These are phyloP conservation scores for Schizaphis graminum DNA, from an alignment of 2,888 invertebrate genomes.

Conservation along the genomic window DNA sequence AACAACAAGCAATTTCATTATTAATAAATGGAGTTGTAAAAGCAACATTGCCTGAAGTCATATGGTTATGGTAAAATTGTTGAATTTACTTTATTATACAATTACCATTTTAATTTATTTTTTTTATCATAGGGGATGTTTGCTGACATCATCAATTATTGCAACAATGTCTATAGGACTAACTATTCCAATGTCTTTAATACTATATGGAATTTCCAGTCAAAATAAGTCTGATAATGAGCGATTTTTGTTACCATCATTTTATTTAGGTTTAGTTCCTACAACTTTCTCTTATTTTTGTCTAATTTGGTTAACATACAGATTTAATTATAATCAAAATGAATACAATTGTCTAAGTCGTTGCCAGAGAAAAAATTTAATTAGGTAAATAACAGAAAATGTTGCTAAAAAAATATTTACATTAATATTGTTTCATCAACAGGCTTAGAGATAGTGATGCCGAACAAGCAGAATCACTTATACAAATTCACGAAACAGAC, in stretches of 20 bases:
- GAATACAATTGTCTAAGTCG: slow-evolving; percentile 48
- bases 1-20: slow-evolving; percentile 83
- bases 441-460: slow-evolving; percentile 77
- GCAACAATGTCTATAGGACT: slow-evolving; percentile 89
- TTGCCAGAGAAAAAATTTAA: slow-evolving; percentile 59
- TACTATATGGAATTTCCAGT: slow-evolving; percentile 45
- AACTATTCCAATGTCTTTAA: slow-evolving; percentile 82
- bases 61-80: slow-evolving; percentile 87
- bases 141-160: slow-evolving; percentile 90
- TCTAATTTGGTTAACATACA: slow-evolving; percentile 58
- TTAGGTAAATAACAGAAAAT: slow-evolving; percentile 30
- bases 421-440: slow-evolving; percentile 66
- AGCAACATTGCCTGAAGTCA: slow-evolving; percentile 89
- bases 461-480: slow-evolving; percentile 80
- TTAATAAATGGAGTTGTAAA: slow-evolving; percentile 90
- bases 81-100: not conserved
- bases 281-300: slow-evolving; percentile 54
- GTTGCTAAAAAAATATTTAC: slow-evolving; percentile 37
- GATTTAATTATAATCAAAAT: slow-evolving; percentile 60
- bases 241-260: slow-evolving; percentile 76
- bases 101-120: slow-evolving; percentile 14
- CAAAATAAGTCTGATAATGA: slow-evolving; percentile 70
- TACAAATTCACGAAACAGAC: slow-evolving; percentile 75
- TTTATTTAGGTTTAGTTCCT: slow-evolving; percentile 65
- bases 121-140: slow-evolving; percentile 83